Conservation (phyloP, 2,113 vertebrate genomes). For the Pseudonaja textilis region DNA sequence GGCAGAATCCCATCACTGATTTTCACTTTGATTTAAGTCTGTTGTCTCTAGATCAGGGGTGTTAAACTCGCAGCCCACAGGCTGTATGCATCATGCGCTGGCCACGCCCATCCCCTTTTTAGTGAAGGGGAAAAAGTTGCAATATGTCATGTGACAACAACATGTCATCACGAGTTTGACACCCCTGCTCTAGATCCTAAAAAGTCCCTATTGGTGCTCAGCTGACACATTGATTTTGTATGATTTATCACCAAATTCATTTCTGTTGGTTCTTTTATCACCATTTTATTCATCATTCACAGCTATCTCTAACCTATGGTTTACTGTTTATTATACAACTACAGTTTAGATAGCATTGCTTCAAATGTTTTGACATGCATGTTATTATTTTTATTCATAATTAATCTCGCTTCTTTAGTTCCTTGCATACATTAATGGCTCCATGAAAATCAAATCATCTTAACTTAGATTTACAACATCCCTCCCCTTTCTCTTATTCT, state of each 20-base stretch:
- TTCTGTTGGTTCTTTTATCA: background rate
- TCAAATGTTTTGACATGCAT: background rate
- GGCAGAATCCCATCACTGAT: too few species aligned
- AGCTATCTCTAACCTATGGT: background rate
- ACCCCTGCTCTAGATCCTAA: background rate
- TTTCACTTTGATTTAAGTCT: background rate
- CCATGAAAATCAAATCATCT: background rate
- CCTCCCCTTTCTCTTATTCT: background rate
- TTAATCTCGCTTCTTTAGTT: background rate
- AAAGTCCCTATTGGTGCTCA: background rate
- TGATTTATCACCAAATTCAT: background rate
- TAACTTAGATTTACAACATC: background rate
- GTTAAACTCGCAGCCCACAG: too few species aligned
- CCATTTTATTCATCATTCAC: background rate
- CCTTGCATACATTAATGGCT: background rate
- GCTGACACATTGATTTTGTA: background rate
- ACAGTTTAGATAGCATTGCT: background rate
- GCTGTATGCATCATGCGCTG: too few species aligned
- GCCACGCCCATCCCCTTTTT: too few species aligned
- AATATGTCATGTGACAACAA: too few species aligned
- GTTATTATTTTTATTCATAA: background rate
- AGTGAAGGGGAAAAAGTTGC: too few species aligned
- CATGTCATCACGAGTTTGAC: too few species aligned
- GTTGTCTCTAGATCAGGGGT: background rate
- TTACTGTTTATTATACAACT: background rate